Evolutionary conservation across 2,113 vertebrate genomes (phyloP).

Genomic region (Nothobranchius furzeri): DNA sequence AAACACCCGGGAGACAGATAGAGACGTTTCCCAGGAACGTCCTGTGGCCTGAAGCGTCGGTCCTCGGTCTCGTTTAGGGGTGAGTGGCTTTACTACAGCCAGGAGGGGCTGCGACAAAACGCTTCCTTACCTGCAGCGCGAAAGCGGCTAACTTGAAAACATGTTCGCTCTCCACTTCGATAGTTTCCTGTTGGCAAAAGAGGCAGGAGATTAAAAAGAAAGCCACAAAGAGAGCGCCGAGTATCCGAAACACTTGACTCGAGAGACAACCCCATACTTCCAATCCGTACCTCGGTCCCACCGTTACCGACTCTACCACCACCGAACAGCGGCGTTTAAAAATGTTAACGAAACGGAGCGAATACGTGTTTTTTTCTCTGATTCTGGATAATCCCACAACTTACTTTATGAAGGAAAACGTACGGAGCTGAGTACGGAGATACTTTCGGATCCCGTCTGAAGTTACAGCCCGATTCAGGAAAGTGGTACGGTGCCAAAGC

Average conservation of each 20-base stretch:
- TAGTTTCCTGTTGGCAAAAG: slow-evolving; percentile 82
- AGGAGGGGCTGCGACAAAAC: slow-evolving; percentile 25
- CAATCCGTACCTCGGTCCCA: slow-evolving; percentile 71
- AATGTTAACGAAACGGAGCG: not conserved
- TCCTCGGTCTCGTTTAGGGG: slow-evolving; percentile 31
- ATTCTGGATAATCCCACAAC: accelerated
- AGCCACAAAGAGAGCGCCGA: slow-evolving; percentile 2
- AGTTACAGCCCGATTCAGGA: not conserved
- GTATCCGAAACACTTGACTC: slow-evolving; percentile 63
- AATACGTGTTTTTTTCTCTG: not conserved
- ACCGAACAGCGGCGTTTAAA: slow-evolving; percentile 11
- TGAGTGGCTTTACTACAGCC: slow-evolving; percentile 13
- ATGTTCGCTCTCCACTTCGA: slow-evolving; percentile 89
- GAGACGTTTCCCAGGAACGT: slow-evolving; percentile 52
- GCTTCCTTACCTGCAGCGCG: slow-evolving; percentile 89
- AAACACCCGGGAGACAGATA: not conserved
- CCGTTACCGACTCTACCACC: slow-evolving; percentile 82
- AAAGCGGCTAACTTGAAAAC: slow-evolving; percentile 93
- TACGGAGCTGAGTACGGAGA: not conserved
- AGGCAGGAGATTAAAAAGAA: slow-evolving; percentile 16
- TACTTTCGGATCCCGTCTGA: not conserved
- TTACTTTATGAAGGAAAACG: not conserved
- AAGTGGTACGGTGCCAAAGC: slow-evolving; percentile 76
- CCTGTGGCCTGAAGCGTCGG: slow-evolving; percentile 1
- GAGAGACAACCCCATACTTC: slow-evolving; percentile 45